Evolutionary conservation across 2,797 vertebrate species (phyloP).

Genomic region (Mus caroli): DNA sequence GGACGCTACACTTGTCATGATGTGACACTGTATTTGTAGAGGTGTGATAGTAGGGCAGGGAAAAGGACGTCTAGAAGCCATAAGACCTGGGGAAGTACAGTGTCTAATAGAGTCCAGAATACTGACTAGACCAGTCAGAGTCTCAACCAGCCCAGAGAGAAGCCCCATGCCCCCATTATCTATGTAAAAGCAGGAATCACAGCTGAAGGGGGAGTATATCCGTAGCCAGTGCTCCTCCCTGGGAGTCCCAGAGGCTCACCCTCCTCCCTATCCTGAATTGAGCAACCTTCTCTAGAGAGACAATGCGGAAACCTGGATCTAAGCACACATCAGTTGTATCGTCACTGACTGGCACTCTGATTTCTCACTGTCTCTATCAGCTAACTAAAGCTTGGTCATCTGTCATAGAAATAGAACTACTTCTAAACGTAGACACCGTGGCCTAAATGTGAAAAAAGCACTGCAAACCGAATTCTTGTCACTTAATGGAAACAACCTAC

Average conservation of each 20-base stretch:
- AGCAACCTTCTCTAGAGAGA: not conserved
- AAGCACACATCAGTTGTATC: not conserved
- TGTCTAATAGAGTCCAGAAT: not conserved
- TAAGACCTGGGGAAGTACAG: not conserved
- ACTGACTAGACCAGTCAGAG: not conserved
- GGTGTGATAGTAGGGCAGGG: rapidly evolving
- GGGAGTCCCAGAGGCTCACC: not conserved
- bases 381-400: not conserved
- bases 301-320: not conserved
- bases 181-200: not conserved
- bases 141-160: not conserved
- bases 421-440: not conserved
- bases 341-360: not conserved
- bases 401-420: not conserved
- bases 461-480: not conserved
- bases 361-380: not conserved
- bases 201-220: rapidly evolving
- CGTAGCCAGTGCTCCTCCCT: rapidly evolving
- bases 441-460: not conserved
- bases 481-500: not conserved
- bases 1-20: rapidly evolving
- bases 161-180: not conserved
- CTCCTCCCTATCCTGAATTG: not conserved
- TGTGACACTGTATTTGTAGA: rapidly evolving
- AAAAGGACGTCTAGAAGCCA: not conserved